A percentile compares a stretch with the other conserved stretches of the same genome.
Evolutionary conservation across 2,797 vertebrate genomes (phyloP).

Genomic region (Lithobates sylvaticus): DNA sequence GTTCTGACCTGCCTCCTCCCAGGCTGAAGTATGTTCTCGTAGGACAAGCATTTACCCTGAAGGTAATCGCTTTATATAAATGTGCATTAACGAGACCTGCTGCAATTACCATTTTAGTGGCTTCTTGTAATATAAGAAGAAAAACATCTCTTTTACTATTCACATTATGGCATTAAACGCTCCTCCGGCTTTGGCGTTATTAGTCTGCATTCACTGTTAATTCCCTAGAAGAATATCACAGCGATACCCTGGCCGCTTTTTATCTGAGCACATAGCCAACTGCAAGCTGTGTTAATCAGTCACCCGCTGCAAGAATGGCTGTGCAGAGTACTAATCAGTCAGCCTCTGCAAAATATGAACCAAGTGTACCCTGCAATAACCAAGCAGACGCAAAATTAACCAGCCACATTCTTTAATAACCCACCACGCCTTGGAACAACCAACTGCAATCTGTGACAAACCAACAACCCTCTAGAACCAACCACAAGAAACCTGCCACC

Average conservation of each 20-base stretch:
- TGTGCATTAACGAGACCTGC: slow-evolving; percentile 70
- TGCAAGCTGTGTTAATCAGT: slow-evolving; percentile 37
- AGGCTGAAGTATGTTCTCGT: slow-evolving; percentile 35
- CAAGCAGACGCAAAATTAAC: neutral
- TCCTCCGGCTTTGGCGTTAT: slow-evolving; percentile 54
- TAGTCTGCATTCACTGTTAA: slow-evolving; percentile 19
- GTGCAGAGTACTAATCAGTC: slow-evolving; percentile 2
- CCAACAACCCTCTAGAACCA: no score
- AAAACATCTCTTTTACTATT: slow-evolving; percentile 75
- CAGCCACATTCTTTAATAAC: neutral
- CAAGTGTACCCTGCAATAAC: neutral
- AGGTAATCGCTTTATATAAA: slow-evolving; percentile 71
- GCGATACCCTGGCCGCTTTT: slow-evolving; percentile 19
- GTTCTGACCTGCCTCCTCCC: slow-evolving; percentile 25
- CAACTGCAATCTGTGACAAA: neutral
- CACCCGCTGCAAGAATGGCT: slow-evolving; percentile 14
- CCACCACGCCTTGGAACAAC: neutral
- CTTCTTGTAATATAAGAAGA: slow-evolving; percentile 73
- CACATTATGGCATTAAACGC: slow-evolving; percentile 70
- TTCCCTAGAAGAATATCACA: slow-evolving; percentile 29
- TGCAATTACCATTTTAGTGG: slow-evolving; percentile 72
- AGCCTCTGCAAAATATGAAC: neutral
- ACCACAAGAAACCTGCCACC: no score
- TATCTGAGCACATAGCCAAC: neutral
- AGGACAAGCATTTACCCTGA: slow-evolving; percentile 69